Conservation (phyloP, 30 jellyfish, hydroid and myxozoan species). For the Pelagia noctiluca region DNA sequence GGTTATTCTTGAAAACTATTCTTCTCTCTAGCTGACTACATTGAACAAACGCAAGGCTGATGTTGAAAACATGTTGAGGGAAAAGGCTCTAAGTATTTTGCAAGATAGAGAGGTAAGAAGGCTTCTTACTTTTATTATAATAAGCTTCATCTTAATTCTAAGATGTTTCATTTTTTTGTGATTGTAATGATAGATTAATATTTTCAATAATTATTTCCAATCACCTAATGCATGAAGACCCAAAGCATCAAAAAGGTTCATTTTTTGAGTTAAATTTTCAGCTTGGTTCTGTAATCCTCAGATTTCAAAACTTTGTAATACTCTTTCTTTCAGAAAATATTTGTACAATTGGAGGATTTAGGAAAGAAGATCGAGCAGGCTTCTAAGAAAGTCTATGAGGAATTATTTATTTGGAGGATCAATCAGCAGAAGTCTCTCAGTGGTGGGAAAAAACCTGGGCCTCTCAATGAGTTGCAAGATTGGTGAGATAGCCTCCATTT, state of each 20-base stretch:
- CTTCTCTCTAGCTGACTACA: constrained; percentile 36
- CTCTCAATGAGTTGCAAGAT: constrained; percentile 76
- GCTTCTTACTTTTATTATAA: background rate
- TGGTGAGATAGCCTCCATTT: constrained; percentile 38
- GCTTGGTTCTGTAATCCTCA: background rate
- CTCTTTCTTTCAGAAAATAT: constrained; percentile 45
- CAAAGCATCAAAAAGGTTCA: too few species aligned
- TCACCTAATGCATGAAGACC: too few species aligned
- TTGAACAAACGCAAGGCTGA: constrained; percentile 70
- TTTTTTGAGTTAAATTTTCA: background rate
- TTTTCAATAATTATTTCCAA: too few species aligned
- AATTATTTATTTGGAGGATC: constrained; percentile 79
- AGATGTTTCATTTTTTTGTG: too few species aligned
- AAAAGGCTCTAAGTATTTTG: constrained; percentile 59
- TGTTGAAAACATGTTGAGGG: constrained; percentile 63
- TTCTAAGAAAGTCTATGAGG: constrained; percentile 67
- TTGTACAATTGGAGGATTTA: constrained; percentile 43
- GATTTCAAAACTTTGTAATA: background rate
- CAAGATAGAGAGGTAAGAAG: constrained; percentile 74
- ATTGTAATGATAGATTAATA: too few species aligned
- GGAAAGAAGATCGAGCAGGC: constrained; percentile 45
- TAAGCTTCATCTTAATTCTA: background rate
- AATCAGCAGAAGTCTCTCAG: constrained; percentile 89
- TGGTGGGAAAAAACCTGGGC: constrained; percentile 91
- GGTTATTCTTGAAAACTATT: background rate